A percentile compares a stretch with the other conserved stretches of the same genome.
Evolutionary conservation across 1,140 invertebrate genomes (phyloP).

Genomic region (Hydropsyche tenuis): DNA sequence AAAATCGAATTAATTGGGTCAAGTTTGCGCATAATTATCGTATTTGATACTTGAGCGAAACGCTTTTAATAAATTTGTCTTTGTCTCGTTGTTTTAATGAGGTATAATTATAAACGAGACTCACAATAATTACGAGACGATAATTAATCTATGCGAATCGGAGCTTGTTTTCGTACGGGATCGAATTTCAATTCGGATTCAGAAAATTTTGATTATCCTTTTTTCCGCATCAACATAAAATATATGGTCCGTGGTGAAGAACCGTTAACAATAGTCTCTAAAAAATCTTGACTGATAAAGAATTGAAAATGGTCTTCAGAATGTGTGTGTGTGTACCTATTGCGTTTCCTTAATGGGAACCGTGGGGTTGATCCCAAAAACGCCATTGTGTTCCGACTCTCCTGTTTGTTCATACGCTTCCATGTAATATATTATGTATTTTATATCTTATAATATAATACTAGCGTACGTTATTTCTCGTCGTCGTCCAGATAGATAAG

Average conservation of each 20-base stretch:
- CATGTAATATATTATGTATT: no score
- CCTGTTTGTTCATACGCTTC: neutral
- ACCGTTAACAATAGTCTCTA: neutral
- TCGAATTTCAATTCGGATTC: neutral
- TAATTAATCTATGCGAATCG: neutral
- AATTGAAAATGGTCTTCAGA: neutral
- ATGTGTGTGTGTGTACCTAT: neutral
- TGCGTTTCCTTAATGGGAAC: constrained; percentile 22
- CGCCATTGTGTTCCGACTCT: neutral
- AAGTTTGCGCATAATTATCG: constrained; percentile 15
- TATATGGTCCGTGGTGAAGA: constrained; percentile 5
- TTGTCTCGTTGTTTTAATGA: no score
- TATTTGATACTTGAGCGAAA: neutral
- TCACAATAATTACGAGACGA: neutral
- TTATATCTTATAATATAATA: no score
- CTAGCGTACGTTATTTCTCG: neutral
- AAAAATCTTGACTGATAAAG: constrained; percentile 21
- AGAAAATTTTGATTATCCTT: neutral
- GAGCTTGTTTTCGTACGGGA: neutral
- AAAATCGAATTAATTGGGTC: constrained; percentile 12
- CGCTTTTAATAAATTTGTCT: neutral
- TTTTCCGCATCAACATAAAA: constrained; percentile 1
- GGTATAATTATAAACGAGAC: no score
- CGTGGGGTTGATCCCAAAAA: constrained; percentile 15
- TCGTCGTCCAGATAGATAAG: constrained; percentile 11